Percentiles rank a stretch among this genome's conserved stretches.
phyloP scores from a whole-genome alignment of 2,797 vertebrate species.

The Myotis vivesi region DNA sequence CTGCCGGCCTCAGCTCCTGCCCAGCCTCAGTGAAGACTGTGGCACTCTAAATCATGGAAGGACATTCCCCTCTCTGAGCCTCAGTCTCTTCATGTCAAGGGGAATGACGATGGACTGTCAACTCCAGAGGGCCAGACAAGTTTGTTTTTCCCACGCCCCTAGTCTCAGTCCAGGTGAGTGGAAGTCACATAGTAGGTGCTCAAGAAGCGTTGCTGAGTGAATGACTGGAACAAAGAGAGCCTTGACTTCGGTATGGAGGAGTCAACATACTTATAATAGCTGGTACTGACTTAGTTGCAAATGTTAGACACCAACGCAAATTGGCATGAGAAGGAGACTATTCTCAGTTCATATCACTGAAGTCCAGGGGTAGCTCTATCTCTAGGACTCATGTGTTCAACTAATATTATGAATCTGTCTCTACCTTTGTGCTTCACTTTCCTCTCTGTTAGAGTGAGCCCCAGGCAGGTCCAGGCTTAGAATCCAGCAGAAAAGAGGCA shows the following conservation, averaged over 20 bases:
- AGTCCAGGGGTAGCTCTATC: not conserved
- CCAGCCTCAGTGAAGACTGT: not conserved
- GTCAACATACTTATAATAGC: not conserved
- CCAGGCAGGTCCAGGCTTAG: not conserved
- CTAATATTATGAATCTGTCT: not conserved
- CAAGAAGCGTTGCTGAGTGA: not conserved
- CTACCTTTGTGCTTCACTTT: not conserved
- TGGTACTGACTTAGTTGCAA: not conserved
- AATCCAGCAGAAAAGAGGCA: not conserved
- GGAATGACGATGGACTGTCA: not conserved
- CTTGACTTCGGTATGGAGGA: not conserved
- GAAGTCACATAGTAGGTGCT: not conserved
- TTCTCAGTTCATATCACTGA: not conserved
- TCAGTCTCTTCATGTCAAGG: not conserved
- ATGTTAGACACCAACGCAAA: not conserved
- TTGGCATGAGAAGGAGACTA: not conserved
- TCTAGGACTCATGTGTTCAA: not conserved
- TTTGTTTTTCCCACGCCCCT: not conserved
- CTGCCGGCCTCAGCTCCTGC: not conserved
- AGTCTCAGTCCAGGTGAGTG: not conserved
- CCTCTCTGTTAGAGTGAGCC: not conserved
- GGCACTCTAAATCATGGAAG: not conserved
- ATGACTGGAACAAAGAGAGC: not conserved
- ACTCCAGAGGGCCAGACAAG: not conserved
- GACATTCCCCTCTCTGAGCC: not conserved